Evolutionary conservation across 53 echinoderm and acorn worm genomes (phyloP).

Genomic region (Stichopus horrens): DNA sequence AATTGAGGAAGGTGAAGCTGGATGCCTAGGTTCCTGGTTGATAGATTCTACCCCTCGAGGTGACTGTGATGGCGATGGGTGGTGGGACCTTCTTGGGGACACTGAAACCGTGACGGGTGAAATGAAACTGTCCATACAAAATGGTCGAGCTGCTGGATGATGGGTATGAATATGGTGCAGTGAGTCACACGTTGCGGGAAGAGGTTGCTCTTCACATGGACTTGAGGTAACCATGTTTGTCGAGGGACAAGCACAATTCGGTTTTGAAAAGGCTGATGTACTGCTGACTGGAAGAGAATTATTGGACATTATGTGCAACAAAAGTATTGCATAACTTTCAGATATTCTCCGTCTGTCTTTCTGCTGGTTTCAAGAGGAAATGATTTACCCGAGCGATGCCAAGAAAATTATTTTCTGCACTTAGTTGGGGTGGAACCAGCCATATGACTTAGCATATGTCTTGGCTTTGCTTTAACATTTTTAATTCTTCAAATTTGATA

Average conservation of each 20-base stretch:
- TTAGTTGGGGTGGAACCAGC: not conserved
- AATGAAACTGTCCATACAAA: slow-evolving; percentile 44
- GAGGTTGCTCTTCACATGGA: slow-evolving; percentile 17
- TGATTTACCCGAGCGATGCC: not conserved
- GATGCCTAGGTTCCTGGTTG: slow-evolving; percentile 64
- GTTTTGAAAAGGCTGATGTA: slow-evolving; percentile 86
- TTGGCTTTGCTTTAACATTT: not conserved
- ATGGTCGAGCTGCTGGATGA: not conserved
- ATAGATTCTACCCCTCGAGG: slow-evolving; percentile 28
- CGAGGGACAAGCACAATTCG: slow-evolving; percentile 39
- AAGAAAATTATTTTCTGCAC: not conserved
- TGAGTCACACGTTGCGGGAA: slow-evolving; percentile 15
- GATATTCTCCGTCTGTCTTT: not conserved
- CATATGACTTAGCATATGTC: not conserved
- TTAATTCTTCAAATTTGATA: not conserved
- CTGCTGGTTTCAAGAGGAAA: not conserved
- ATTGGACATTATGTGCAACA: slow-evolving; percentile 59
- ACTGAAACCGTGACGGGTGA: slow-evolving; percentile 49
- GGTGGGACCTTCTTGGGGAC: slow-evolving; percentile 47
- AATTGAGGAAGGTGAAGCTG: slow-evolving; percentile 12
- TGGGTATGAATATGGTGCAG: slow-evolving; percentile 16
- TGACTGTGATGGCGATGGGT: not conserved
- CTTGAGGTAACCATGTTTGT: slow-evolving; percentile 30
- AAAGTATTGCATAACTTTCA: not conserved
- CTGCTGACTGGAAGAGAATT: slow-evolving; percentile 83